Conservation (phyloP, 2,113 vertebrate genomes). For the Psophia crepitans region DNA sequence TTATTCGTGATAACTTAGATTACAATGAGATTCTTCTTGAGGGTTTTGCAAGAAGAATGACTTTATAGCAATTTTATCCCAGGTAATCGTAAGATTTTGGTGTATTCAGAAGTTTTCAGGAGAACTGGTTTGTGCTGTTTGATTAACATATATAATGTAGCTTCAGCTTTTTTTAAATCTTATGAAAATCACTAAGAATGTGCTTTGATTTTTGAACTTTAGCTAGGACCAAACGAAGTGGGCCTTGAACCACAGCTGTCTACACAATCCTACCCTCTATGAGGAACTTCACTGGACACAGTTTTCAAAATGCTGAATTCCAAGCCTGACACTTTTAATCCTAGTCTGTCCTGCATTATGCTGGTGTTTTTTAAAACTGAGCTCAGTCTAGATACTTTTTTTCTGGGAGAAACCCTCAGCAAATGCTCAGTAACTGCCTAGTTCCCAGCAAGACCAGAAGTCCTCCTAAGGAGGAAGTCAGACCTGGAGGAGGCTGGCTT, state of each 20-base stretch:
- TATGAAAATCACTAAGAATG: background rate
- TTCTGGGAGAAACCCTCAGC: background rate
- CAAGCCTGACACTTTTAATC: background rate
- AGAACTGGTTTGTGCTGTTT: background rate
- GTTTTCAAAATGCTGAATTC: background rate
- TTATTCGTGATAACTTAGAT: background rate
- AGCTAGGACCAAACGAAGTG: background rate
- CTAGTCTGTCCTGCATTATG: background rate
- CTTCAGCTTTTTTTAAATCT: background rate
- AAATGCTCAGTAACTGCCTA: background rate
- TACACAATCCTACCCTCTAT: background rate
- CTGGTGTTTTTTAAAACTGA: background rate
- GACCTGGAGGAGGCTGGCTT: background rate
- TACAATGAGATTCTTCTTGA: background rate
- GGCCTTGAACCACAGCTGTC: background rate
- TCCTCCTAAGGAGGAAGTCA: background rate
- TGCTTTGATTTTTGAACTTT: background rate
- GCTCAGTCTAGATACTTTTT: background rate
- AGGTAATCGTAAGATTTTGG: background rate
- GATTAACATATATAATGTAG: background rate
- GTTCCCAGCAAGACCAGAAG: background rate
- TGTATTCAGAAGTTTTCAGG: background rate
- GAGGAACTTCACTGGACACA: background rate
- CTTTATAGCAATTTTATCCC: background rate
- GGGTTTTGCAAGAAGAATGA: background rate